Evolutionary conservation across 2,797 vertebrate genomes (phyloP).

Genomic region (Anniella stebbinsi): DNA sequence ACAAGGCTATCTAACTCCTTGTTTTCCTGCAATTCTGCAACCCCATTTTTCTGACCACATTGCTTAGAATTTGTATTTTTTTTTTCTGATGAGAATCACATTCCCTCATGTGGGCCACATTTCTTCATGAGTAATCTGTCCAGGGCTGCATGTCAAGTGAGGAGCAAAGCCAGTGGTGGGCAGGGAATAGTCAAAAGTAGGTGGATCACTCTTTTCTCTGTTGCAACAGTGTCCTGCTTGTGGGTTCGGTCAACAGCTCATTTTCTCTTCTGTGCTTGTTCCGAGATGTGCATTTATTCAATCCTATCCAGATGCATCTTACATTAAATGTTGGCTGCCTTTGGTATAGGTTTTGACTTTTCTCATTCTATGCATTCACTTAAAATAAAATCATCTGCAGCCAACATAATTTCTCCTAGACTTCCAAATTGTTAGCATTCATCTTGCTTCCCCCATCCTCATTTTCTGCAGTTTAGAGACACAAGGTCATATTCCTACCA

Average conservation of each 20-base stretch:
- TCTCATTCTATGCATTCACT: constrained; percentile 26
- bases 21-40: neutral
- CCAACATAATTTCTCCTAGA: neutral
- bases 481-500: neutral
- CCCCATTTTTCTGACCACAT: neutral
- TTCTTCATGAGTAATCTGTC: too few relatives aligned
- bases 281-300: neutral
- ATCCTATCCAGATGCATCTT: constrained; percentile 21
- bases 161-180: too few relatives aligned
- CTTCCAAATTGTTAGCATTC: constrained; percentile 22
- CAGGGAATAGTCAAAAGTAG: too few relatives aligned
- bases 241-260: too few relatives aligned
- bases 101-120: too few relatives aligned
- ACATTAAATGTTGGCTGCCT: neutral
- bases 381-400: neutral
- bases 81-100: too few relatives aligned
- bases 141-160: too few relatives aligned
- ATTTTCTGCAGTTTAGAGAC: constrained; percentile 10
- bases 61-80: neutral
- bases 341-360: neutral
- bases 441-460: neutral
- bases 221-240: too few relatives aligned
- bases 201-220: too few relatives aligned
- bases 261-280: constrained; percentile 26
- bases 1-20: neutral